A percentile compares a stretch with the other conserved stretches of the same genome.
Conservation (phyloP, 2,113 vertebrate genomes). For the human (Homo sapiens) region DNA sequence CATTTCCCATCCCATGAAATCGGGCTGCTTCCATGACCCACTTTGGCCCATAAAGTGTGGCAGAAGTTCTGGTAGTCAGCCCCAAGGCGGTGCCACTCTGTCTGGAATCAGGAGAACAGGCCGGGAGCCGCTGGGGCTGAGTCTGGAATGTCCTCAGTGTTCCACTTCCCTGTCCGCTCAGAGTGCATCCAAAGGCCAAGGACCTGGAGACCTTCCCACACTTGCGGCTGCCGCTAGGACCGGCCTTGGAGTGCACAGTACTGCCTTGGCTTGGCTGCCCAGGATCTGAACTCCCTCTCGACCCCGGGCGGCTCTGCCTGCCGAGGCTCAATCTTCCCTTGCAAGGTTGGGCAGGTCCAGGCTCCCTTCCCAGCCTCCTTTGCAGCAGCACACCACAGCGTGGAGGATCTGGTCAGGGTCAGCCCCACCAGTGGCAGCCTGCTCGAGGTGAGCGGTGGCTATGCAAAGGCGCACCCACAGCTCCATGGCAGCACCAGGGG, state of each 20-base stretch:
- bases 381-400: not conserved
- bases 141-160: not conserved
- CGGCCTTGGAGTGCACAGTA: not conserved
- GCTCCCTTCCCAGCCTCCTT: not conserved
- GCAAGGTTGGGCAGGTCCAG: not conserved
- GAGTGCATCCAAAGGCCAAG: not conserved
- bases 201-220: not conserved
- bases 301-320: too few species aligned
- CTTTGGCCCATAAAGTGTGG: too few species aligned
- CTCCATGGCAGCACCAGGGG: not conserved
- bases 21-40: too few species aligned
- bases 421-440: not conserved
- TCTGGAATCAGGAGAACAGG: not conserved
- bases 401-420: too few species aligned
- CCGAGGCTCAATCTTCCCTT: not conserved
- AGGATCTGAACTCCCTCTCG: too few species aligned
- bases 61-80: too few species aligned
- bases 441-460: fast-evolving
- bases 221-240: not conserved
- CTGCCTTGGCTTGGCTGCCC: too few species aligned
- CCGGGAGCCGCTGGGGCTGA: not conserved
- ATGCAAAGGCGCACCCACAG: fast-evolving
- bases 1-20: not conserved
- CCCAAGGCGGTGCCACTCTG: not conserved
- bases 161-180: not conserved